Percentiles rank a stretch among this genome's conserved stretches.
phyloP scores from a whole-genome alignment of 1,140 invertebrate genomes.

The Procambarus virginalis region DNA sequence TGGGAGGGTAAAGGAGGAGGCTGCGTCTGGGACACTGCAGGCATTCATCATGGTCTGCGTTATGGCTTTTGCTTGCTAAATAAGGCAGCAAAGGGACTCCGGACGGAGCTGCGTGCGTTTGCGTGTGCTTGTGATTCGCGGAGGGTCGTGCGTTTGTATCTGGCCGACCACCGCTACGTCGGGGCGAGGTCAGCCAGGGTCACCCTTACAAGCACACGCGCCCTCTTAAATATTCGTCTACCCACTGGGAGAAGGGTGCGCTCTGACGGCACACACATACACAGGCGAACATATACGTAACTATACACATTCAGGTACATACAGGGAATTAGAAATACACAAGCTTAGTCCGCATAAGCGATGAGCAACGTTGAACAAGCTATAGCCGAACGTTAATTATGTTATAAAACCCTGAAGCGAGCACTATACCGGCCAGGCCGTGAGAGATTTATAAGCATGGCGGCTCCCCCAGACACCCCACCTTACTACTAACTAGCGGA shows the following conservation, averaged over 20 bases:
- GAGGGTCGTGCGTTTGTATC: not conserved
- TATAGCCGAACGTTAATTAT: slow-evolving; percentile 4
- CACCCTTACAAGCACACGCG: not conserved
- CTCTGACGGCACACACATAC: not conserved
- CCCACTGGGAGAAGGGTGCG: not conserved
- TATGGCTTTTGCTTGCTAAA: not conserved
- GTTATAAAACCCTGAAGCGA: not conserved
- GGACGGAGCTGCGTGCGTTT: not conserved
- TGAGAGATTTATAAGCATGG: not conserved
- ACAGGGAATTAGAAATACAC: not conserved
- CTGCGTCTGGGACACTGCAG: too few relatives aligned
- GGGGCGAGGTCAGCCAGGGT: not conserved
- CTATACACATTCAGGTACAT: not conserved
- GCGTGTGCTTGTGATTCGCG: not conserved
- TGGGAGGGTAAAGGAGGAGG: too few relatives aligned
- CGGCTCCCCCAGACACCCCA: not conserved
- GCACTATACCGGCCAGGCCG: slow-evolving; percentile 3
- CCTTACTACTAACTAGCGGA: not conserved
- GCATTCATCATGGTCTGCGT: not conserved
- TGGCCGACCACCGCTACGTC: not conserved
- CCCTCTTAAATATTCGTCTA: not conserved
- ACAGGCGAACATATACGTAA: not conserved
- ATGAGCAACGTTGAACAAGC: not conserved
- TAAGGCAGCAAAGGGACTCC: not conserved
- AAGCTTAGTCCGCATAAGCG: not conserved